Evolutionary conservation across 2,113 vertebrate species (phyloP).

Genomic region (Ornithorhynchus anatinus): DNA sequence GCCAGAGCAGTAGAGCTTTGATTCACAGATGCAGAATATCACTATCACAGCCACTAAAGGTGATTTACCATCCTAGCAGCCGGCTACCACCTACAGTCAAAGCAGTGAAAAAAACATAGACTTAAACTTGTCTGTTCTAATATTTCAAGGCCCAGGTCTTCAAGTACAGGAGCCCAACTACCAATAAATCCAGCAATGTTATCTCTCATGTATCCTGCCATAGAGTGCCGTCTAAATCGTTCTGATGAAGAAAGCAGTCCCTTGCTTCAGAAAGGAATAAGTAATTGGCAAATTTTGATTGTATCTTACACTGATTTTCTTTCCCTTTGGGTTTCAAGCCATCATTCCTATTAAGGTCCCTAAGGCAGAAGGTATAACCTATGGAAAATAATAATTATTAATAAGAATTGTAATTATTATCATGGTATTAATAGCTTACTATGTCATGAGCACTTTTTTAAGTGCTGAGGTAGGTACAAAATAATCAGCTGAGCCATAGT

Average conservation of each 20-base stretch:
- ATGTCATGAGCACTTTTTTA: no score
- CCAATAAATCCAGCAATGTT: background rate
- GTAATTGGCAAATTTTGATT: conserved; percentile 13
- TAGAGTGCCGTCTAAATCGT: background rate
- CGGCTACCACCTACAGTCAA: background rate
- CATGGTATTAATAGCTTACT: no score
- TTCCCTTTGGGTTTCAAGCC: no score
- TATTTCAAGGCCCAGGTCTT: background rate
- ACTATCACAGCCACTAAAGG: background rate
- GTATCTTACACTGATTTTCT: background rate
- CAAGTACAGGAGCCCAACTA: background rate
- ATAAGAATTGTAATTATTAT: no score
- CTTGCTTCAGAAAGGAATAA: background rate
- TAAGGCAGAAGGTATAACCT: no score
- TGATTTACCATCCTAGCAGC: background rate
- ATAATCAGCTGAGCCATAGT: no score
- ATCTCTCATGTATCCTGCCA: background rate
- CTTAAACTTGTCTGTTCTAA: background rate
- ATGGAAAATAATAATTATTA: no score
- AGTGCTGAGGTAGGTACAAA: no score
- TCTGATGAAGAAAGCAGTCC: background rate
- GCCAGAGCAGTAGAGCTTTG: background rate
- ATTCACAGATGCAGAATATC: background rate
- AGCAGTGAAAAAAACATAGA: background rate
- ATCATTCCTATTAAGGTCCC: no score